A percentile compares a stretch with the other conserved stretches of the same genome.
Evolutionary conservation across 2,888 invertebrate species (phyloP).

Genomic region (Hirtodrosophila cameraria): DNA sequence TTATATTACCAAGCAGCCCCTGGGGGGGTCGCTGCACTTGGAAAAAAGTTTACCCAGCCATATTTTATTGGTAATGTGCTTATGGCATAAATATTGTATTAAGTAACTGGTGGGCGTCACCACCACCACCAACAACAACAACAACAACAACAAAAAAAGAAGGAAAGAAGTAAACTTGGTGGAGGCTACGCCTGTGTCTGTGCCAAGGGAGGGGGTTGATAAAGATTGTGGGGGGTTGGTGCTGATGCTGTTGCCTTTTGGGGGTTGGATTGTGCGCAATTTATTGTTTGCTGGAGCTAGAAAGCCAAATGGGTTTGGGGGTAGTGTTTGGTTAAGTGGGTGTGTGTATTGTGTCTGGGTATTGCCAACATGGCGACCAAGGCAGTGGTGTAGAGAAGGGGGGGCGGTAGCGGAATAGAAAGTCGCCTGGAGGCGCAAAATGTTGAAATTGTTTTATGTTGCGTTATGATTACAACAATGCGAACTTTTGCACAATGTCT

Average conservation of each 20-base stretch:
- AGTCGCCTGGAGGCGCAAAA: conserved; percentile 64
- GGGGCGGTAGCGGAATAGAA: not conserved
- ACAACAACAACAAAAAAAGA: not conserved
- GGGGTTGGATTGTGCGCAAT: conserved; percentile 79
- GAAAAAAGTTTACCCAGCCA: conserved; percentile 71
- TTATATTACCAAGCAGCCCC: conserved; percentile 5
- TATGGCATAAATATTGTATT: conserved; percentile 80
- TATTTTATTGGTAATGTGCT: conserved; percentile 81
- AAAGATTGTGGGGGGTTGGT: conserved; percentile 7
- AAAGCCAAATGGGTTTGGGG: conserved; percentile 22
- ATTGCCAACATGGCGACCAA: conserved; percentile 65
- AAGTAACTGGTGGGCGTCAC: conserved; percentile 82
- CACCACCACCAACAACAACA: conserved; percentile 55
- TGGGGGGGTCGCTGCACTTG: conserved; percentile 34
- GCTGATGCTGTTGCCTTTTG: conserved; percentile 40
- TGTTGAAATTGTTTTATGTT: conserved; percentile 79
- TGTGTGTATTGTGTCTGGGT: conserved; percentile 58
- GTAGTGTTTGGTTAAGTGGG: conserved; percentile 53
- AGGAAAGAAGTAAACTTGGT: not conserved
- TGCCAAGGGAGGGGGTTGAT: conserved; percentile 5
- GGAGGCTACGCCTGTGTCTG: conserved; percentile 8
- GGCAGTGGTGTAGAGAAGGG: conserved; percentile 6
- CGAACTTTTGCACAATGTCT: conserved; percentile 77
- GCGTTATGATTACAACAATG: conserved; percentile 77
- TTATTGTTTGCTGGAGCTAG: conserved; percentile 65